Evolutionary conservation across 2,113 vertebrate genomes (phyloP), one percentile per base, ranked within the genome.

Genomic region (Nematolebias whitei): DNA sequence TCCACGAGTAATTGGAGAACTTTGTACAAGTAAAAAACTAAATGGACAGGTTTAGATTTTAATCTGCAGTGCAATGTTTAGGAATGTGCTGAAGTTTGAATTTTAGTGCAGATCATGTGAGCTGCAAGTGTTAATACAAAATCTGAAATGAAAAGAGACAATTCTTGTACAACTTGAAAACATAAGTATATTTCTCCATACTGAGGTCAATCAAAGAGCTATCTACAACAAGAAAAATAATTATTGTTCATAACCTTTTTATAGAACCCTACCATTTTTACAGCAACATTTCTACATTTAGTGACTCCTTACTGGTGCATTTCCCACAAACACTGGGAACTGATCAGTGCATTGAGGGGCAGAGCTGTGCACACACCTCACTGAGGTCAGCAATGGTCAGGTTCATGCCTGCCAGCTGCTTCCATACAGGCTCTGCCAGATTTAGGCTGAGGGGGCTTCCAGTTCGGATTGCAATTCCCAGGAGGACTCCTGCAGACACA

Each of bases 341-440:
- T 29, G 7, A 29, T 29, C 26, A 29, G 26, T 29, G 26, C 26
- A 29, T 29, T 29, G 26, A 29, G 47, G 14, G 41, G 50, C 3
- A 13, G 12, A 19, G 18, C 8, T 19, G 59, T 48, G 7, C 8
- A 55, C 58, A 0, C 77, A 97, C 98, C 94, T 99, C 98, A 82
- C 98, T 99, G 85, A 99, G 97, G 94, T 99, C 98, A 76, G 98
- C 98, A 41, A 99, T 99, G 80, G 96, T 99, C 79, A 99, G 90
- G 87, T 94, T 99, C 98, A 99, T 99, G 76, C 98, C 98, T 23
- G 98, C 97, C 85, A 99, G 93, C 80, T 99, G 98, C 73, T 99
- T 99, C 97, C 98, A 99, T 3, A 99, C 96, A 1, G 98, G 98
- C 85, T 99, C 98, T 0, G 98, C 98, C 53, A 99, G 91, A 84